phyloP scores from a whole-genome alignment of 2,797 vertebrate genomes.

The Ctenopoma multispine region DNA sequence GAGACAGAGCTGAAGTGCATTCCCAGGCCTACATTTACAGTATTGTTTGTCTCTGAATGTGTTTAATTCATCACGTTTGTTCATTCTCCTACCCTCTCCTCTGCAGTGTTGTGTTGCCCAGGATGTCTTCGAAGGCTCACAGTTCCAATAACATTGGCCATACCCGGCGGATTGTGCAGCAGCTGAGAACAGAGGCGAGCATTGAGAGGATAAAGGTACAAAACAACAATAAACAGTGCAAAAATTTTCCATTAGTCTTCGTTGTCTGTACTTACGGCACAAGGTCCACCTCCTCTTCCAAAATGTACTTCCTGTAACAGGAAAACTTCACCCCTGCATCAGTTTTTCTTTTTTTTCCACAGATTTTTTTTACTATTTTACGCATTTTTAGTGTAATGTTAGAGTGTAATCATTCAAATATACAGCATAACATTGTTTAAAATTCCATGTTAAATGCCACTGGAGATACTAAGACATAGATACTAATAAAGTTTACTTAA shows the following conservation, averaged over 20 bases:
- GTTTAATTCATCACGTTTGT: background rate
- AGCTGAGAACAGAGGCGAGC: conserved; percentile 92
- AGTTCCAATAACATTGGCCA: conserved; percentile 91
- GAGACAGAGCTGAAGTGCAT: background rate
- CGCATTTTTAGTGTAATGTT: background rate
- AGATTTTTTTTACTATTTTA: background rate
- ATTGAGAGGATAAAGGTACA: conserved; percentile 96
- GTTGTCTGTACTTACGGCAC: background rate
- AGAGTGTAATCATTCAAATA: too few relatives aligned
- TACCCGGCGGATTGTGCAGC: conserved; percentile 90
- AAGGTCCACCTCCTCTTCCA: background rate
- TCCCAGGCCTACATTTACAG: background rate
- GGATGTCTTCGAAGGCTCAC: conserved; percentile 92
- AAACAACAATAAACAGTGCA: background rate
- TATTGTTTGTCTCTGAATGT: background rate
- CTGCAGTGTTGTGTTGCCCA: conserved; percentile 64
- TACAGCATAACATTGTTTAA: background rate
- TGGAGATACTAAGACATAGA: background rate
- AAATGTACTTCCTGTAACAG: background rate
- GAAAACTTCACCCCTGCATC: background rate
- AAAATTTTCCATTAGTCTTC: background rate
- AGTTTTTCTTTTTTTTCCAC: background rate
- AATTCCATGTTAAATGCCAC: background rate
- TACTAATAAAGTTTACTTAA: background rate
- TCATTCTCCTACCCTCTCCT: conserved; percentile 8